These are phyloP conservation scores for Synodontis membranacea DNA, from an alignment of 2,113 vertebrate genomes.

Conservation along the genomic window DNA sequence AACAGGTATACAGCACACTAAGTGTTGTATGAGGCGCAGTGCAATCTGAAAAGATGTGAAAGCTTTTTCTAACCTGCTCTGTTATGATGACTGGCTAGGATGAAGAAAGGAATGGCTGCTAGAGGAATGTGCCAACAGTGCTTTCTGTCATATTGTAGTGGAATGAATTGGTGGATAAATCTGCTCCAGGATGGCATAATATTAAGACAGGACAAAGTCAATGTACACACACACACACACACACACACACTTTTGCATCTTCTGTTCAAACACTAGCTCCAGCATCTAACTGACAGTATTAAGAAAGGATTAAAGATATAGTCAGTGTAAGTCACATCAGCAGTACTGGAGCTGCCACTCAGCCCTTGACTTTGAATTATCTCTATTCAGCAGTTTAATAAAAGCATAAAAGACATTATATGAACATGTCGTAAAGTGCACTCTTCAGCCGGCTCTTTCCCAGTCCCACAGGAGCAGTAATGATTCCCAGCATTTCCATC, in stretches of 20 bases:
- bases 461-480: not conserved
- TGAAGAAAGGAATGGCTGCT: not conserved
- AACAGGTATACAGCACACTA: not conserved
- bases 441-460: conserved; percentile 2
- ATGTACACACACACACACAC: too few species aligned
- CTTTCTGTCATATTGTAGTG: not conserved
- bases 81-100: not conserved
- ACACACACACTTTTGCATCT: too few species aligned
- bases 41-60: not conserved
- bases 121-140: not conserved
- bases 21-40: not conserved
- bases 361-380: conserved; percentile 26
- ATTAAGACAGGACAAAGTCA: not conserved
- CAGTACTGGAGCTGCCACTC: not conserved
- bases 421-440: conserved; percentile 2
- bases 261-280: not conserved
- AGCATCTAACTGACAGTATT: not conserved
- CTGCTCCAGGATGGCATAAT: not conserved
- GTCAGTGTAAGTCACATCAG: not conserved
- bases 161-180: not conserved
- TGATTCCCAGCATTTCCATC: conserved; percentile 9
- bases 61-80: not conserved
- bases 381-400: not conserved
- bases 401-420: conserved; percentile 13
- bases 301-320: not conserved